Evolutionary conservation across 2,888 invertebrate species (phyloP).

Genomic region (Syritta pipiens): DNA sequence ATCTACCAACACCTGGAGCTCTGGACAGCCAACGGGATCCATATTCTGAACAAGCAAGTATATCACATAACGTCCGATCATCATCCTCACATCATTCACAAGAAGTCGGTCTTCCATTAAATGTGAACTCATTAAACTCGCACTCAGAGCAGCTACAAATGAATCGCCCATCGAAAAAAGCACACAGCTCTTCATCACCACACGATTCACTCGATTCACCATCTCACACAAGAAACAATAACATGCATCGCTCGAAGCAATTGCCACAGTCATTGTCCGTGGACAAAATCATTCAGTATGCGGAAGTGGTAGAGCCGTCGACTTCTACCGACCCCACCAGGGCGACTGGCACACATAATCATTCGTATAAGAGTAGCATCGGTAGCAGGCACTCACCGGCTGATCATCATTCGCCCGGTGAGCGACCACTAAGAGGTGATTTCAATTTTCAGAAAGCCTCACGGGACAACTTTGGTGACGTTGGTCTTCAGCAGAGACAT

Average conservation of each 20-base stretch:
- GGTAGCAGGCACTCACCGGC: constrained; percentile 73
- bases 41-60: constrained; percentile 76
- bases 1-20: constrained; percentile 74
- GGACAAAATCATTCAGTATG: constrained; percentile 75
- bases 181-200: constrained; percentile 63
- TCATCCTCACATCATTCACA: constrained; percentile 35
- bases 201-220: constrained; percentile 68
- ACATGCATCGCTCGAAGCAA: constrained; percentile 41
- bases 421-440: constrained; percentile 76
- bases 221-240: constrained; percentile 42
- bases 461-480: constrained; percentile 76
- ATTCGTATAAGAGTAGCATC: constrained; percentile 52
- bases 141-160: constrained; percentile 28
- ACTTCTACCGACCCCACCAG: constrained; percentile 33
- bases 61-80: constrained; percentile 70
- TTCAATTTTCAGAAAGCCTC: constrained; percentile 78
- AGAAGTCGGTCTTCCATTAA: constrained; percentile 32
- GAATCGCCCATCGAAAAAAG: constrained; percentile 36
- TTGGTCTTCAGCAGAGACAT: constrained; percentile 47
- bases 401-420: constrained; percentile 71
- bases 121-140: constrained; percentile 7
- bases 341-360: constrained; percentile 41
- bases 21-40: constrained; percentile 74
- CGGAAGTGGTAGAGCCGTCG: constrained; percentile 73
- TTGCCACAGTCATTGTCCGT: constrained; percentile 66